Percentiles rank a stretch among this genome's conserved stretches.
phyloP scores from a whole-genome alignment of 2,113 vertebrate genomes.

The Tachuris rubrigastra region DNA sequence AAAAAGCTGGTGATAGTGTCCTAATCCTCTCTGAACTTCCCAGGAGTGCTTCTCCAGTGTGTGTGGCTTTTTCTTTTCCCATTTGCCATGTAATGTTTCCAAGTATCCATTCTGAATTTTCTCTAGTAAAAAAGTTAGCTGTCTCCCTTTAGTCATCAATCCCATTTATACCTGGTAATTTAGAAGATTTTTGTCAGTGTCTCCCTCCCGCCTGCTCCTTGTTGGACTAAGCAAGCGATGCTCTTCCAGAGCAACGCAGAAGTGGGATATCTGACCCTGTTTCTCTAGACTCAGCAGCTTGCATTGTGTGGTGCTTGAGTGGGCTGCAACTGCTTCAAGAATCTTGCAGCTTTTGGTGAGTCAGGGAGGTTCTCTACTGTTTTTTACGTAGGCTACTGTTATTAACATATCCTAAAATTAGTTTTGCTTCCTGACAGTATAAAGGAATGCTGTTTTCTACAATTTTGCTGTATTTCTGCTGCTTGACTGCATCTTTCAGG shows the following conservation, averaged over 20 bases:
- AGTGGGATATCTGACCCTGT: not conserved
- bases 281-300: not conserved
- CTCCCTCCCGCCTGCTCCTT: not conserved
- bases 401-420: not conserved
- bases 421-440: not conserved
- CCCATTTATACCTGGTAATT: not conserved
- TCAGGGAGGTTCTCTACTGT: not conserved
- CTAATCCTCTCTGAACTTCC: not conserved
- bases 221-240: fast-evolving
- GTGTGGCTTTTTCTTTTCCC: not conserved
- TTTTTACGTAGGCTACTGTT: not conserved
- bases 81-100: not conserved
- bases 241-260: not conserved
- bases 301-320: not conserved
- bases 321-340: not conserved
- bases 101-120: not conserved
- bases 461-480: not conserved
- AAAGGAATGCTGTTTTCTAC: not conserved
- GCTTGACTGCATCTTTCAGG: not conserved
- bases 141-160: not conserved
- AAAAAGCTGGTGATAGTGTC: not conserved
- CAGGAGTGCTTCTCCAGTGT: not conserved
- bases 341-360: not conserved
- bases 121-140: not conserved
- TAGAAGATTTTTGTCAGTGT: not conserved